Base-by-base conservation (phyloP, 2,797 vertebrate genomes). In the Labroides dimidiatus region DNA sequence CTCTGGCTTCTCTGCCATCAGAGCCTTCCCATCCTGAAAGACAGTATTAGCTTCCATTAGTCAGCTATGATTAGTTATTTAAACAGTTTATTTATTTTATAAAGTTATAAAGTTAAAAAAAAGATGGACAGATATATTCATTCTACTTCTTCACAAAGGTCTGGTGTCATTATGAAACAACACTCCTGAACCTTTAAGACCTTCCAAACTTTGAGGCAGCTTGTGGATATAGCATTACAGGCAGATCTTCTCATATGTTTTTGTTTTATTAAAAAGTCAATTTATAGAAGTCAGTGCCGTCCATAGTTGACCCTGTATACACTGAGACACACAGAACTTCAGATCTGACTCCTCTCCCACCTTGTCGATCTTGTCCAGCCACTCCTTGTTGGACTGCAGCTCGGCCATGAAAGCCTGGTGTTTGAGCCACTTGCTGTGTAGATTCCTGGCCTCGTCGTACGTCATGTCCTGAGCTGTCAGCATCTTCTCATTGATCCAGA, bases 401-500 rank as follows among this genome's bases (percentile, higher is more conserved):
- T 99, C 97, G 14, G 97, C 97, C 96, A 99, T 99, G 82, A 99
- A 99, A 3, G 97, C 97, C 84, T 99, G 97, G 74, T 99, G 97
- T 60, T 99, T 99, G 58, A 98, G 93, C 97, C 97, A 99, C 88
- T 99, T 99, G 94, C 97, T 99, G 75, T 99, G 98, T 10, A 99
- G 94, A 91, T 99, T 99, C 61, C 98, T 94, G 30, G 98, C 98
- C 93, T 99, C 98, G 0, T 99, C 98, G 0, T 99, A 99, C 3
- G 96, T 94, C 98, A 99, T 97, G 90, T 99, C 98, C 91, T 99
- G 97, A 16, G 98, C 98, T 0, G 98, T 99, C 74, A 99, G 95
- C 98, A 99, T 99, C 93, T 99, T 99, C 88, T 99, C 98, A 37
- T 96, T 98, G 92, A 98, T 97, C 98, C 98, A 99, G 54, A 98